Base-by-base conservation (phyloP, 2,888 invertebrate genomes). In the Palloptera scutellata region DNA sequence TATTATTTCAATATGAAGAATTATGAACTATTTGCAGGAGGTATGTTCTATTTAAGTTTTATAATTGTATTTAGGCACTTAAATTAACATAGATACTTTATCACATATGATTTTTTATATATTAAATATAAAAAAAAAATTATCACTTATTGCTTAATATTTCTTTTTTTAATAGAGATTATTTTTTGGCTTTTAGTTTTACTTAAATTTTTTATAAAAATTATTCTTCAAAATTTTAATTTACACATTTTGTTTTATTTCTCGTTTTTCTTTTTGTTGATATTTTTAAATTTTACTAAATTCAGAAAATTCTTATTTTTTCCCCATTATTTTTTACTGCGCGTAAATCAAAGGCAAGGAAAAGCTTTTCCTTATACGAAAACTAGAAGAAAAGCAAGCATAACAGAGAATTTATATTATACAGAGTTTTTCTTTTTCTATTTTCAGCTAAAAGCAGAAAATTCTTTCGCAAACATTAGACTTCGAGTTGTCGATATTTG, bases 221-320 rank as follows among this genome's bases (percentile, higher is more conserved):
- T 64, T 40, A 17, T n/a, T 52, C 12, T 52, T 53, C 45, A 54
- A 41, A 53, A 61, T 63, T 67, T 67, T 51, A 67, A 59, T 71
- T 58, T 66, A 19, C 64, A 68, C 64, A 68, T 67, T 66, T 68
- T 64, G 11, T 66, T 40, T 19, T 15, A 19, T 52, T 68, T 30
- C n/a, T 30, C 10, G 3, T 58, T 51, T n/a, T 15, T 40, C 40
- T 61, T 8, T 19, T 12, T 60, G 40, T 61, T 48, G 20, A 15
- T 58, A 53, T 59, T 12, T 19, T 59, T 19, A 5, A 13, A 12
- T 58, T 9, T 64, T 58, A 57, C 61, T 67, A 58, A 64, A 45
- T 52, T 15, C 42, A 53, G 52, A 30, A 30, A 3, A 11, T n/a
- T 59, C 4, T 60, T 11, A 17, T 48, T 61, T 41, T 20, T 45